Conservation (phyloP, 2,113 vertebrate species). For the Ifrita kowaldi region DNA sequence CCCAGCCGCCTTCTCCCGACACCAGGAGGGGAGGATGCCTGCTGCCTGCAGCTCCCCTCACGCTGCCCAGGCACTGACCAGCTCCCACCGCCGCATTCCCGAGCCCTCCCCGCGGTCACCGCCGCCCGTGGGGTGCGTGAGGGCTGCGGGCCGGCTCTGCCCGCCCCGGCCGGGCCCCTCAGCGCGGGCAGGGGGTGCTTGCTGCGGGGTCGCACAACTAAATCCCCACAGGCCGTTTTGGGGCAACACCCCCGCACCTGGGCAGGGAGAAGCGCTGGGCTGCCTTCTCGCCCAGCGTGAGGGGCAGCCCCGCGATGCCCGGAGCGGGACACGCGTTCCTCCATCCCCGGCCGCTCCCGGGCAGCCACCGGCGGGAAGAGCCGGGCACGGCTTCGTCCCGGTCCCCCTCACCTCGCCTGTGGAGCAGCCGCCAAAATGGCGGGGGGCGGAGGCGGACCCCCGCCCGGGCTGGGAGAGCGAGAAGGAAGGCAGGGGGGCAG, state of each 20-base stretch:
- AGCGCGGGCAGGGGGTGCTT: accelerated
- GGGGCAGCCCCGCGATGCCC: background rate
- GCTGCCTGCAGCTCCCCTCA: background rate
- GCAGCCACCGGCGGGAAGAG: background rate
- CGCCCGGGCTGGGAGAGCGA: background rate
- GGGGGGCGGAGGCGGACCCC: constrained; percentile 18
- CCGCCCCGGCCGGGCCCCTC: background rate
- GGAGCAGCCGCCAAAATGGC: constrained; percentile 32
- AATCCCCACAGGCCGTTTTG: accelerated
- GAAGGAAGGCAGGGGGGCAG: background rate
- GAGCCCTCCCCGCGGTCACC: accelerated
- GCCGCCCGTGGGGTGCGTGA: accelerated
- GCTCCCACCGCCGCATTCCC: background rate
- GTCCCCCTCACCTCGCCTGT: background rate
- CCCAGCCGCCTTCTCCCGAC: accelerated
- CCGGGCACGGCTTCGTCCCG: background rate
- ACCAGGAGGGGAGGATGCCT: accelerated
- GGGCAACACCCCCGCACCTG: background rate
- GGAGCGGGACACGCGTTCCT: background rate
- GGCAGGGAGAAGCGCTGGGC: background rate
- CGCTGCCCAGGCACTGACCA: background rate
- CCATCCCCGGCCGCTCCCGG: background rate
- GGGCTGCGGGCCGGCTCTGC: background rate
- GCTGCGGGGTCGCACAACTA: background rate
- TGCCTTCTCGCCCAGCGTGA: accelerated